These are phyloP conservation scores for Furcula furcula DNA, from an alignment of 2,888 invertebrate genomes.

Conservation along the genomic window DNA sequence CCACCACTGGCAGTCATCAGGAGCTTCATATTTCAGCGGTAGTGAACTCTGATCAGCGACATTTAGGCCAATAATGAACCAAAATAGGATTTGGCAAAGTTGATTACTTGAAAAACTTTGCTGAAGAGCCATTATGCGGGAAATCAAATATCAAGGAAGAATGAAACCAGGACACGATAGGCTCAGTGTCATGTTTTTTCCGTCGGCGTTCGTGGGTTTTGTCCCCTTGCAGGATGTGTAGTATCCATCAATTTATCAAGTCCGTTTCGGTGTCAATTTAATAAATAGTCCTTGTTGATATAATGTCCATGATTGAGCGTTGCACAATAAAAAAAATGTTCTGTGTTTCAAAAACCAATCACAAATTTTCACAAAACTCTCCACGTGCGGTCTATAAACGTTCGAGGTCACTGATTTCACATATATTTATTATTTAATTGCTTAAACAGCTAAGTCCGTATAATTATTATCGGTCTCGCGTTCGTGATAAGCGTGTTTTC, in stretches of 20 bases:
- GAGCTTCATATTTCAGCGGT: conserved; percentile 87
- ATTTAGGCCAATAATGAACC: conserved; percentile 67
- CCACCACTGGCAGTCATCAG: conserved; percentile 93
- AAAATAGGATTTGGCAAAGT: conserved; percentile 66
- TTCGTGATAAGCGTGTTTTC: conserved; percentile 71
- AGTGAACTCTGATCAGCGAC: conserved; percentile 75
- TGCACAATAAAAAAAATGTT: conserved; percentile 35
- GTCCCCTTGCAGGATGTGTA: conserved; percentile 74
- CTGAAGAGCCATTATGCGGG: conserved; percentile 66
- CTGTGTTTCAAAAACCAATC: conserved; percentile 35
- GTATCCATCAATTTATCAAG: conserved; percentile 78
- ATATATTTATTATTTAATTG: conserved; percentile 10
- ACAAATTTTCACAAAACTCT: conserved; percentile 50
- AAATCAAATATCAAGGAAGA: conserved; percentile 77
- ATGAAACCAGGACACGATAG: conserved; percentile 72
- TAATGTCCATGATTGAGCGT: conserved; percentile 52
- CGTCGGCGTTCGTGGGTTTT: conserved; percentile 71
- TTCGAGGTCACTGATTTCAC: conserved; percentile 16
- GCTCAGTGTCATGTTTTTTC: conserved; percentile 81
- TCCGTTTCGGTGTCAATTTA: conserved; percentile 60
- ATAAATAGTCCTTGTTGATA: conserved; percentile 56
- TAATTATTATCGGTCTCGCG: conserved; percentile 51
- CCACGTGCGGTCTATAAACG: conserved; percentile 37
- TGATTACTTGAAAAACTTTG: conserved; percentile 55
- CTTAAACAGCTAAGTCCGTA: conserved; percentile 31